Evolutionary conservation across 2,888 invertebrate species (phyloP).

Genomic region (Euclidia mi): DNA sequence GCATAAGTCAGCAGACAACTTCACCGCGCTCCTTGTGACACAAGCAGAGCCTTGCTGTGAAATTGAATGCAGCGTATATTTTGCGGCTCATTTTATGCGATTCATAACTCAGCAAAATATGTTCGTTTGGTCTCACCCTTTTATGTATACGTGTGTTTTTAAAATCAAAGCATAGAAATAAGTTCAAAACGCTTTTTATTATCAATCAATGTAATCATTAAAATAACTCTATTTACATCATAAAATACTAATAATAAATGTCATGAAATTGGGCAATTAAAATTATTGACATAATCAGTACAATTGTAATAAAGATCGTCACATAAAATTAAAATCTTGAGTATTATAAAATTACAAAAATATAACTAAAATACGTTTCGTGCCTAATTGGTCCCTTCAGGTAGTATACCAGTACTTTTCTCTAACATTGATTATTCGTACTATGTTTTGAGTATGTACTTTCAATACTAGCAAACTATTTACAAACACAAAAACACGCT

Average conservation of each 20-base stretch:
- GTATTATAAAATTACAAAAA: constrained; percentile 54
- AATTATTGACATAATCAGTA: constrained; percentile 42
- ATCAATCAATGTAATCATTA: constrained; percentile 48
- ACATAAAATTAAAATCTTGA: constrained; percentile 43
- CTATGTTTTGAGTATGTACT: constrained; percentile 12
- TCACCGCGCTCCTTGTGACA: no score
- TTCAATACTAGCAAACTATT: constrained; percentile 25
- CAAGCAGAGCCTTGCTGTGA: no score
- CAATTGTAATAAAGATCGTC: constrained; percentile 38
- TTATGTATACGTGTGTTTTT: no score
- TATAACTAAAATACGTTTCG: constrained; percentile 38
- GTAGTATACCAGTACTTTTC: not conserved
- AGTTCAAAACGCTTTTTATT: constrained; percentile 51
- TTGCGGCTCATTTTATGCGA: no score
- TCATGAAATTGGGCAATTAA: constrained; percentile 48
- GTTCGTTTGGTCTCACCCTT: no score
- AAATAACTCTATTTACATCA: constrained; percentile 54
- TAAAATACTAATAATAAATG: constrained; percentile 48
- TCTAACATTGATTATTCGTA: constrained; percentile 5
- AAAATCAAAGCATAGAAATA: constrained; percentile 19
- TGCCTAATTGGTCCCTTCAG: constrained; percentile 46
- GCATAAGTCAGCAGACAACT: no score
- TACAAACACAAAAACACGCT: constrained; percentile 34
- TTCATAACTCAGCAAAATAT: no score
- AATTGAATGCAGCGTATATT: no score